phyloP scores from a whole-genome alignment of 2,113 vertebrate genomes.

The Typhlomys cinereus region DNA sequence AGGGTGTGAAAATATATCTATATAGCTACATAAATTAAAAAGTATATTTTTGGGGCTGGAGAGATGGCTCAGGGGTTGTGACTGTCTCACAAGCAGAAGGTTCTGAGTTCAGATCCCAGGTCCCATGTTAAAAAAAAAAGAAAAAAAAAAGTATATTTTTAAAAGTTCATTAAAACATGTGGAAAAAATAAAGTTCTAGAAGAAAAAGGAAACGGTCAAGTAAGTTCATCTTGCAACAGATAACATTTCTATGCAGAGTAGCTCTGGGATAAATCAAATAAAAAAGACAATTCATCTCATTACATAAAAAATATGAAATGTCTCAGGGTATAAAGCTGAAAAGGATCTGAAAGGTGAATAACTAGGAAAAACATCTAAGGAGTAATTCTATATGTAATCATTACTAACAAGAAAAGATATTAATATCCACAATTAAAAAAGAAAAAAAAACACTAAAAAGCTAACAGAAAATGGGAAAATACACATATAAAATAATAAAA shows the following conservation, averaged over 20 bases:
- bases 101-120: background rate
- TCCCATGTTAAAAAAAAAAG: background rate
- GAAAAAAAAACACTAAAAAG: background rate
- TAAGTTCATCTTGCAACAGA: background rate
- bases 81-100: too few species aligned
- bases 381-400: background rate
- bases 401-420: background rate
- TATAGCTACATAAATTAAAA: background rate
- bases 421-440: constrained; percentile 11
- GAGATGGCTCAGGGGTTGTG: too few species aligned
- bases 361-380: background rate
- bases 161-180: too few species aligned
- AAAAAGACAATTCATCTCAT: background rate
- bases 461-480: background rate
- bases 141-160: too few species aligned
- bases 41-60: too few species aligned
- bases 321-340: constrained; percentile 10
- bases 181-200: background rate
- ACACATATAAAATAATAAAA: constrained; percentile 36
- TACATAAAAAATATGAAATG: constrained; percentile 19
- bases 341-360: background rate
- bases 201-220: constrained; percentile 5
- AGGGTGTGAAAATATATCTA: constrained; percentile 4
- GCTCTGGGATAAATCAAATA: constrained; percentile 28
- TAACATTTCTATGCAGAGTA: constrained; percentile 13